These are phyloP conservation scores for Eilema depressum DNA, from an alignment of 2,888 invertebrate species.

Conservation along the genomic window DNA sequence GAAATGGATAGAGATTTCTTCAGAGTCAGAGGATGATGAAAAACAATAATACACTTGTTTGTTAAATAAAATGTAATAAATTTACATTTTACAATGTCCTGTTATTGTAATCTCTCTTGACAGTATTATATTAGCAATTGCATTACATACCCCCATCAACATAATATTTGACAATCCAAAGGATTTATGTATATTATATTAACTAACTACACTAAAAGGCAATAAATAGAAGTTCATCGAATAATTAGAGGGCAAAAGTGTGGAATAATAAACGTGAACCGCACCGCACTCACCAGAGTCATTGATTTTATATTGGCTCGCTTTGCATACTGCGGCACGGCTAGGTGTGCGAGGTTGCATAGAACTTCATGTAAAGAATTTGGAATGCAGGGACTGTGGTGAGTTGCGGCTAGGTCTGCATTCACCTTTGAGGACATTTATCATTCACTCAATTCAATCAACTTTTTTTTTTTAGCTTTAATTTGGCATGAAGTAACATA, in stretches of 20 bases:
- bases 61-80: conserved; percentile 78
- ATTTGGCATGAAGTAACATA: conserved; percentile 71
- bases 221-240: conserved; percentile 54
- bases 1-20: conserved; percentile 82
- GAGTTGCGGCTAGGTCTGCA: no score
- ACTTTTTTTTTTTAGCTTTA: conserved; percentile 51
- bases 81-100: conserved; percentile 71
- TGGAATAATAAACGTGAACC: no score
- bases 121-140: conserved; percentile 65
- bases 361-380: no score
- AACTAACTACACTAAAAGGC: conserved; percentile 41
- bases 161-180: conserved; percentile 61
- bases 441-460: conserved; percentile 45
- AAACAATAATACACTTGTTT: conserved; percentile 55
- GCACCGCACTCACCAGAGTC: no score
- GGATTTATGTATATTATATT: conserved; percentile 47
- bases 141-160: conserved; percentile 71
- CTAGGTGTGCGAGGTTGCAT: no score
- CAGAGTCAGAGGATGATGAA: conserved; percentile 77
- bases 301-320: no score
- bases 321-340: no score
- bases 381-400: no score
- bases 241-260: no score
- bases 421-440: no score
- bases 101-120: conserved; percentile 75